Base-by-base conservation (phyloP, 1,140 invertebrate species). In the Helicorthomorpha holstii region DNA sequence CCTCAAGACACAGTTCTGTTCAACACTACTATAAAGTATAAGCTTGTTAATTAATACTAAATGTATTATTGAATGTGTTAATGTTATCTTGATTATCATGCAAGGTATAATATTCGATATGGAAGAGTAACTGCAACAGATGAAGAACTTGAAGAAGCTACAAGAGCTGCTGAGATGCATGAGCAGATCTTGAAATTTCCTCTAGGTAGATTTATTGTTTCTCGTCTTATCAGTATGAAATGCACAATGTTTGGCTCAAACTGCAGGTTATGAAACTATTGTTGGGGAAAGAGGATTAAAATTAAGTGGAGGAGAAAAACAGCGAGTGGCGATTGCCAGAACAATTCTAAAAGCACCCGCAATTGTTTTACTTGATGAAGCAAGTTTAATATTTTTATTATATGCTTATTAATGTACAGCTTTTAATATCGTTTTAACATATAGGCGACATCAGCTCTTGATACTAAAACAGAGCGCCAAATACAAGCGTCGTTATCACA, bases 1-100 rank as follows among this genome's bases (percentile, higher is more conserved):
- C 93, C 92, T 1, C 93, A 98, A 68, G 93, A 98, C 63, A 96
- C 92, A 16, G 92, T 97, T 23, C 75, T 98, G 0, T 98, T 98
- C 63, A 97, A 97, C 66, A 88, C 91, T 61, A 82, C 84, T 16
- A 91, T 97, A 45, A 81, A 78, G 76, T 79, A 25, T 7, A 54
- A 50, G 50, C 50, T 16, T 23, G 49, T 44, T 7, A 54, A 53
- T 53, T 52, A 7, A 19, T 7, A 25, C 4, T 7, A 46, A 7
- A 21, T 46, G 12, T 46, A 10, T 22, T 34, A 34, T 7, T 34
- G 29, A 22, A 34, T 22, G 7, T 14, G 29, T 12, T 48, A 19
- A 29, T 29, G 25, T 22, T 48, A 1, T 25, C 1, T 46, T 23
- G 19, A 51, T 51, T 1, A 26, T n/a, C 27, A 1, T 14, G 14